A percentile compares a stretch with the other conserved stretches of the same genome.
Evolutionary conservation across 2,797 vertebrate genomes (phyloP).

Genomic region (Gymnothorax reevesii): DNA sequence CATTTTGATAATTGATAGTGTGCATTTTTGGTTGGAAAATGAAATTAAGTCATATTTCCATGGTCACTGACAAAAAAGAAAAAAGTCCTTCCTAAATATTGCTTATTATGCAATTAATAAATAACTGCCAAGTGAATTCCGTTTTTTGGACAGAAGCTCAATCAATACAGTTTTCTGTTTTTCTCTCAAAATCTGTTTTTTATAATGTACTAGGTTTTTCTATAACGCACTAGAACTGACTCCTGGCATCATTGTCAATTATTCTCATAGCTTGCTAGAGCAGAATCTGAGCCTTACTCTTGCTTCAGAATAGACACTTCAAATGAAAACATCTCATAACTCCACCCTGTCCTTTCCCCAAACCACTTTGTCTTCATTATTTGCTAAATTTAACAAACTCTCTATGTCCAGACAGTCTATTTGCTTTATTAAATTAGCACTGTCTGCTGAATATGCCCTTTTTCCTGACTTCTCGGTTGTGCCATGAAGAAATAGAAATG

Average conservation of each 20-base stretch:
- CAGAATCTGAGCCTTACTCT: background rate
- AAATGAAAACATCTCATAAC: conserved; percentile 30
- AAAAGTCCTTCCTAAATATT: too few species aligned
- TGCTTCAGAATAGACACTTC: background rate
- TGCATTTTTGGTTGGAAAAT: too few species aligned
- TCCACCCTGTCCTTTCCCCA: conserved; percentile 8
- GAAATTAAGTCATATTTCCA: too few species aligned
- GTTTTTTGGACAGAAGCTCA: too few species aligned
- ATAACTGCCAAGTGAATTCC: too few species aligned
- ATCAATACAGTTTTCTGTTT: too few species aligned
- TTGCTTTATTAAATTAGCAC: background rate
- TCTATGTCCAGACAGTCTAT: conserved; percentile 12
- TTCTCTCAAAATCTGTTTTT: too few species aligned
- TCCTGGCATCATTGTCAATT: background rate
- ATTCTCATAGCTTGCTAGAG: background rate
- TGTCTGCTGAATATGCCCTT: background rate
- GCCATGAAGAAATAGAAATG: background rate
- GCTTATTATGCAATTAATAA: too few species aligned
- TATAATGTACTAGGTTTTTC: too few species aligned
- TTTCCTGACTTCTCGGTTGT: background rate
- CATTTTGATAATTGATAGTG: too few species aligned
- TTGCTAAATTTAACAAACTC: conserved; percentile 9
- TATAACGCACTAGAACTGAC: too few species aligned
- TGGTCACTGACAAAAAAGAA: too few species aligned
- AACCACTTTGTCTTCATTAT: background rate